Evolutionary conservation across 2,113 vertebrate genomes (phyloP), one percentile per base, ranked within the genome.

Genomic region (Orientallactaga bullata): DNA sequence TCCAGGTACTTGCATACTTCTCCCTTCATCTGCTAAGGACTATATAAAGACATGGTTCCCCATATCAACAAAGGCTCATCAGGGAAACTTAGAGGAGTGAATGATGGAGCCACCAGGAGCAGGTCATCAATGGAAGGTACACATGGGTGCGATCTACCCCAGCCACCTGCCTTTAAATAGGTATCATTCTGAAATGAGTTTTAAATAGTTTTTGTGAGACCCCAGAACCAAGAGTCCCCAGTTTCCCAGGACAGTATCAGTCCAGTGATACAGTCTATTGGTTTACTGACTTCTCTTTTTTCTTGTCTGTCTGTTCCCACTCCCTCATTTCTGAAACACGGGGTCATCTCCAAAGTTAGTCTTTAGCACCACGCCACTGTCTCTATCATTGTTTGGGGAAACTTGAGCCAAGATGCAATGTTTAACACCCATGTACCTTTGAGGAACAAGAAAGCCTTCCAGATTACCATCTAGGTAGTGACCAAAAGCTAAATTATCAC

Each of bases 121-220:
- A 32, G 69, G 15, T 5, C 3, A 72, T 4, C 26, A 35, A 17
- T 10, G 8, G 28, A 85, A 71, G 69, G 28, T 8, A 17, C 24
- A n/a, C 24, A 1, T 32, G 21, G 24, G 47, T 16, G 8, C 20
- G 0, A 23, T 0, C 65, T 13, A 21, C 2, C 60, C 13, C n/a
- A 18, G 35, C 26, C 28, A 11, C n/a, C 73, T 15, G 6, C 47
- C 71, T 63, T 58, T 1, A 35, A 60, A 55, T 35, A 90, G 30
- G 16, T 32, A 13, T 21, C 35, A 60, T 58, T 47, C 32, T 47
- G 32, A 89, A 73, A 73, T 3, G 42, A 42, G 68, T 76, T 55
- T 71, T 69, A 32, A 7, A 28, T 11, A 15, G 6, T 42, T 47
- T 65, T 95, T 21, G 7, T 9, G 1, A 28, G 30, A 20, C 12